Base-by-base conservation (phyloP, 2,797 vertebrate species). In the Megaceryle alcyon region DNA sequence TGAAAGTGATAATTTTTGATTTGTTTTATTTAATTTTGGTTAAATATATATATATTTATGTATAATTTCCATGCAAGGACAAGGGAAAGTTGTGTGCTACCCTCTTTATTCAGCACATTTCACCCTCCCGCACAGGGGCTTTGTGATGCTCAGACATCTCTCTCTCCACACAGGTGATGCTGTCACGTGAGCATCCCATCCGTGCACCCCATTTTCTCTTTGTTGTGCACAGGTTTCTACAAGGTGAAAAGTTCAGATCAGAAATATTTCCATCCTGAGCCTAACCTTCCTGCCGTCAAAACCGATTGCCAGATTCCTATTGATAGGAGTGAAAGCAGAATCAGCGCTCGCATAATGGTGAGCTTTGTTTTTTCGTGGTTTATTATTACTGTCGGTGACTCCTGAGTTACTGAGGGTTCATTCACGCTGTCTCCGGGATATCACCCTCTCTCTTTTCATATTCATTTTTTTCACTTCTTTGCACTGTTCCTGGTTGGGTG, bases 111-210 rank as follows among this genome's bases (percentile, higher is more conserved):
- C 28, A 29, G 14, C 4, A 5, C 7, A 9, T 22, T 48, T 49
- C 39, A 2, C 26, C 39, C n/a, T 49, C 15, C 46, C 6, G 10
- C 66, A 1, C 44, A 4, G 1, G 23, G 31, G 9, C 9, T 21
- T 18, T 10, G 39, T 3, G 3, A 9, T 5, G 33, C 9, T 82
- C 79, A 33, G 21, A 26, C 59, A 37, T 9, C 16, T 61, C 49
- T 33, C 33, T 5, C 33, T 20, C 17, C 5, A 2, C 2, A 2
- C 76, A 39, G 76, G 66, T n/a, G 73, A 82, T 4, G 26, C 33
- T n/a, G 48, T 10, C 43, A 4, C 3, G 0, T 0, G 21, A 56
- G 49, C 1, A 25, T 37, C 75, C 8, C 9, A 0, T 18, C 48
- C 17, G 19, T 2, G 17, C 0, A 0, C 11, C 3, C 31, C 5